A percentile compares a stretch with the other conserved stretches of the same genome.
Conservation (phyloP, 2,113 vertebrate species). For the Holacanthus passer region DNA sequence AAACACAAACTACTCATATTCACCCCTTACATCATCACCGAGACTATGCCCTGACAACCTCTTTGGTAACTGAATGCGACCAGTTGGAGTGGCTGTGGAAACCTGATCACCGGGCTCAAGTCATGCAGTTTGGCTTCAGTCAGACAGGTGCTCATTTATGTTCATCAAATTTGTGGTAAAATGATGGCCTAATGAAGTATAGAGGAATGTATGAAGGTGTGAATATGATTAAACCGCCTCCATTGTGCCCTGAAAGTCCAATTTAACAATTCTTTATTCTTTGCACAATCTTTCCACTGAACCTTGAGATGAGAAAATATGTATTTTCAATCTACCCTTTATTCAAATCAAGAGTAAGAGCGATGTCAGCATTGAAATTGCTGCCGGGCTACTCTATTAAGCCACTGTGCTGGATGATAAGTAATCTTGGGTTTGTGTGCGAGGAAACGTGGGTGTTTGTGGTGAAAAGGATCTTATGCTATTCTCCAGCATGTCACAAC, state of each 20-base stretch:
- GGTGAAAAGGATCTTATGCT: constrained; percentile 3
- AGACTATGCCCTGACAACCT: constrained; percentile 3
- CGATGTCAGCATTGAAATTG: constrained; percentile 34
- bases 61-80: constrained; percentile 45
- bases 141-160: constrained; percentile 56
- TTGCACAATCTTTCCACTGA: constrained; percentile 44
- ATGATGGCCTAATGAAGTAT: constrained; percentile 40
- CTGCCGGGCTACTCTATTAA: constrained; percentile 29
- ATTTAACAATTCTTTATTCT: constrained; percentile 54
- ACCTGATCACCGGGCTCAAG: constrained; percentile 52
- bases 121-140: constrained; percentile 33
- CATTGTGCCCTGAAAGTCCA: constrained; percentile 56
- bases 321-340: constrained; percentile 48
- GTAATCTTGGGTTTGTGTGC: constrained; percentile 10
- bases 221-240: constrained; percentile 51
- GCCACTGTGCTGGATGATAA: constrained; percentile 42
- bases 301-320: constrained; percentile 56
- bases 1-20: constrained; percentile 2
- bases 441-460: constrained; percentile 22
- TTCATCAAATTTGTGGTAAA: constrained; percentile 45
- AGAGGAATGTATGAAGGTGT: constrained; percentile 13
- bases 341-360: constrained; percentile 52
- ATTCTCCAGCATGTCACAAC: constrained; percentile 4
- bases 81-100: constrained; percentile 26
- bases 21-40: constrained; percentile 23